Percentiles rank a stretch among this genome's conserved stretches.
Conservation (phyloP, 2,888 invertebrate species). For the Melanotus villosus region DNA sequence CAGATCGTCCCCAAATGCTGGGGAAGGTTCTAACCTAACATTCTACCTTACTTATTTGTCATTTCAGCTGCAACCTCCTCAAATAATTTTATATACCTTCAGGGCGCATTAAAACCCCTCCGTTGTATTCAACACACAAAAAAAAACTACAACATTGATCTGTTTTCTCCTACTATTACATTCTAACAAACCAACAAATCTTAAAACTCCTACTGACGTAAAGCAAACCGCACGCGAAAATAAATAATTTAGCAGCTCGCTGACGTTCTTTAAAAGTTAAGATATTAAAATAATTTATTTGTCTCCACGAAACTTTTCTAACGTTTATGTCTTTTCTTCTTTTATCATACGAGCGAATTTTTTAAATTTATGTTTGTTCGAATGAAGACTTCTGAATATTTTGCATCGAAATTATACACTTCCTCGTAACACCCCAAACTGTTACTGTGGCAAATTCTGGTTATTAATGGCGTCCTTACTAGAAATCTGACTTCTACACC, state of each 20-base stretch:
- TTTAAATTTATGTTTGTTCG: constrained; percentile 14
- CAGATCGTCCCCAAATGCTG: too few species aligned
- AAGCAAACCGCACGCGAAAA: constrained; percentile 9
- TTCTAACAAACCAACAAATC: too few species aligned
- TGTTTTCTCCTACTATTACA: too few species aligned
- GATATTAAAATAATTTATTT: constrained; percentile 50
- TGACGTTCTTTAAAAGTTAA: constrained; percentile 43
- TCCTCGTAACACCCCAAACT: too few species aligned
- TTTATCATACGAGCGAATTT: constrained; percentile 18
- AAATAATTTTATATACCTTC: constrained; percentile 28
- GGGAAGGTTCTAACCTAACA: too few species aligned
- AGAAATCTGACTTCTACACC: too few species aligned
- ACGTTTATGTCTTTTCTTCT: constrained; percentile 17
- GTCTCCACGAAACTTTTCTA: constrained; percentile 39
- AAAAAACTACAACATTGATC: too few species aligned
- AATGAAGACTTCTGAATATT: background rate
- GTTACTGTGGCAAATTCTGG: too few species aligned
- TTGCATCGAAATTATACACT: too few species aligned
- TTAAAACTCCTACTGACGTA: too few species aligned
- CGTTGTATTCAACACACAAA: background rate
- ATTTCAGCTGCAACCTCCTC: background rate
- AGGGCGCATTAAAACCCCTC: background rate
- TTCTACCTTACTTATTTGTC: constrained; percentile 14
- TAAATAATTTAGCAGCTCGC: constrained; percentile 43
- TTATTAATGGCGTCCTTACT: too few species aligned